Base-by-base conservation (phyloP, 2,113 vertebrate species). In the Ophiodon elongatus region DNA sequence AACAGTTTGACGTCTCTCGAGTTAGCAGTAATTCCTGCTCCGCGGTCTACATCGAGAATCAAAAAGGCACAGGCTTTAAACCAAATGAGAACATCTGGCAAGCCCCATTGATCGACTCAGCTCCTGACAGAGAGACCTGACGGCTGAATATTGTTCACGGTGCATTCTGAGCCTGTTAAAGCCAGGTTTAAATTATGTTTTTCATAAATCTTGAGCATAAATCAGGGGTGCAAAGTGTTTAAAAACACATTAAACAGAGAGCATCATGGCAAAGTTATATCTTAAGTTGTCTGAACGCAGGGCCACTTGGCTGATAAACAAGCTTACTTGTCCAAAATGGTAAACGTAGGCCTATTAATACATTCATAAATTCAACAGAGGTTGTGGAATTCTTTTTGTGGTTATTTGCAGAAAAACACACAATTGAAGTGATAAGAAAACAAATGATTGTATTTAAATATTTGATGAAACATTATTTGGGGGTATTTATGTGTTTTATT, bases 1-100 rank as follows among this genome's bases (percentile, higher is more conserved):
- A 67, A 89, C 72, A 76, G 50, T 81, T 37, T 80, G 82, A 84
- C 71, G 76, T 74, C 67, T 66, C 29, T 54, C 3, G 19, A 82
- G 68, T 83, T 74, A 79, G 80, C 87, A 52, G 81, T 79, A 73
- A 89, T 76, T 91, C 64, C 76, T 76, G 65, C 81, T 84, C 59
- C 4, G 6, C 27, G 73, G 65, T 75, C 27, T 63, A 29, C 70
- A 86, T 80, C 83, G 72, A 68, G 37, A 82, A 87, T 81, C 75
- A 84, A 90, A 13, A 88, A 86, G 60, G 27, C 56, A 64, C 21
- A 33, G 63, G 63, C 74, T 84, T 65, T 21, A 76, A 64, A 83
- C 41, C 23, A 63, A 79, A 78, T 41, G 67, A 73, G 68, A 79
- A 47, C 59, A 73, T 65, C 25, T 79, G 80, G 47, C 25, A 10